Evolutionary conservation across 2,113 vertebrate species (phyloP).

Genomic region (Pollachius pollachius): DNA sequence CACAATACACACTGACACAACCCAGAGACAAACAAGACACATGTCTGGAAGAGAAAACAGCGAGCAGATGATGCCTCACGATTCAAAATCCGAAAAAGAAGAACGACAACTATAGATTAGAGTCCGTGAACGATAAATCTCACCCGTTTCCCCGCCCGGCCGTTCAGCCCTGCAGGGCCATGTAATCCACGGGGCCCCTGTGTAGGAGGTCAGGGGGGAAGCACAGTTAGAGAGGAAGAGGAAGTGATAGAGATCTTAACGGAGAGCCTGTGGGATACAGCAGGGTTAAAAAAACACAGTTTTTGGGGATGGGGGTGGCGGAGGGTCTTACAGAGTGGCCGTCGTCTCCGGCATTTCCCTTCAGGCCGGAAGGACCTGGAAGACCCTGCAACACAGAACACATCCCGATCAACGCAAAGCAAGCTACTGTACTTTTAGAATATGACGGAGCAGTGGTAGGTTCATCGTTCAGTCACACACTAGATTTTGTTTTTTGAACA

Average conservation of each 20-base stretch:
- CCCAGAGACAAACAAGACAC: not conserved
- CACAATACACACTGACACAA: too few species aligned
- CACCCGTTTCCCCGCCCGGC: conserved; percentile 84
- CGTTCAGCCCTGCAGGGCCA: conserved; percentile 74
- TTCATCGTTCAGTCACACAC: too few species aligned
- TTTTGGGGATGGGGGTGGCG: conserved; percentile 13
- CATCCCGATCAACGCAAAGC: not conserved
- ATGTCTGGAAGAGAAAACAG: conserved; percentile 5
- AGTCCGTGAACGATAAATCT: conserved; percentile 37
- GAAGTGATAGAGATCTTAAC: too few species aligned
- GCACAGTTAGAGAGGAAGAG: not conserved
- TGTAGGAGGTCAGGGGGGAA: not conserved
- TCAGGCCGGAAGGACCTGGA: conserved; percentile 62
- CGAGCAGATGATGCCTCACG: not conserved
- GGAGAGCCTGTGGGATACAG: not conserved
- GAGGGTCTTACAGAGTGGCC: conserved; percentile 54
- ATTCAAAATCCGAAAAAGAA: conserved; percentile 6
- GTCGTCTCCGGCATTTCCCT: conserved; percentile 65
- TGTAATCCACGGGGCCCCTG: conserved; percentile 82
- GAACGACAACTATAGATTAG: conserved; percentile 9
- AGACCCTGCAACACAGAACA: conserved; percentile 57
- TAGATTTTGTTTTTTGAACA: too few species aligned
- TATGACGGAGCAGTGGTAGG: too few species aligned
- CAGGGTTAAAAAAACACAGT: conserved; percentile 5
- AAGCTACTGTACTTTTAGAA: not conserved